Percentiles rank a stretch among this genome's conserved stretches.
These are phyloP conservation scores for Scaptomyza flava DNA, from an alignment of 2,888 invertebrate species.

Conservation along the genomic window DNA sequence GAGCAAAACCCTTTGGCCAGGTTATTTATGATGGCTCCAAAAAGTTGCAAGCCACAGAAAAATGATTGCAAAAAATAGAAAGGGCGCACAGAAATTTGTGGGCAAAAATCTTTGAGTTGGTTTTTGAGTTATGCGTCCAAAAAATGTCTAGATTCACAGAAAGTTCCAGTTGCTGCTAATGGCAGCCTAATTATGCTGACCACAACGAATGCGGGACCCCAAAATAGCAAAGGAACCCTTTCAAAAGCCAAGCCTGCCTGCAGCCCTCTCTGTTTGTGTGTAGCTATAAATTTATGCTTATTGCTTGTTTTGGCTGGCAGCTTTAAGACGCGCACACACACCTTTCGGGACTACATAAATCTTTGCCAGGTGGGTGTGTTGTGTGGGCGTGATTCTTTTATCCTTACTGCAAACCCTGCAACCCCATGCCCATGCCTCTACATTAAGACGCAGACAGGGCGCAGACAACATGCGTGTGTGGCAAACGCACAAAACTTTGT, in stretches of 20 bases:
- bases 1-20: constrained; percentile 30
- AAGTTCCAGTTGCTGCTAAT: constrained; percentile 62
- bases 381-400: constrained; percentile 18
- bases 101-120: constrained; percentile 46
- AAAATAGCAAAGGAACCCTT: constrained; percentile 17
- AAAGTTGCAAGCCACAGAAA: constrained; percentile 32
- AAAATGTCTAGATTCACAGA: constrained; percentile 25
- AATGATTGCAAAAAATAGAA: neutral
- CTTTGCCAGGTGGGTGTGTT: constrained; percentile 72
- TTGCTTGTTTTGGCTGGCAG: constrained; percentile 46
- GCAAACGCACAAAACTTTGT: constrained; percentile 66
- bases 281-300: constrained; percentile 59
- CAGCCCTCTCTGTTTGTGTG: neutral
- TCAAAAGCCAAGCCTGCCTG: neutral
- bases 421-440: constrained; percentile 2
- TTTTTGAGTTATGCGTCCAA: constrained; percentile 50
- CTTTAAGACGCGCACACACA: constrained; percentile 62
- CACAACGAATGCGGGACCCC: constrained; percentile 36
- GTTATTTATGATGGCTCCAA: constrained; percentile 56
- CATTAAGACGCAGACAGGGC: constrained; percentile 58
- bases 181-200: constrained; percentile 75
- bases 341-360: constrained; percentile 72
- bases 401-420: neutral
- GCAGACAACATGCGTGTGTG: constrained; percentile 75
- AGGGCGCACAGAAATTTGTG: constrained; percentile 13